These are phyloP conservation scores for Sandelia bainsii DNA, from an alignment of 2,797 vertebrate species.

Conservation along the genomic window DNA sequence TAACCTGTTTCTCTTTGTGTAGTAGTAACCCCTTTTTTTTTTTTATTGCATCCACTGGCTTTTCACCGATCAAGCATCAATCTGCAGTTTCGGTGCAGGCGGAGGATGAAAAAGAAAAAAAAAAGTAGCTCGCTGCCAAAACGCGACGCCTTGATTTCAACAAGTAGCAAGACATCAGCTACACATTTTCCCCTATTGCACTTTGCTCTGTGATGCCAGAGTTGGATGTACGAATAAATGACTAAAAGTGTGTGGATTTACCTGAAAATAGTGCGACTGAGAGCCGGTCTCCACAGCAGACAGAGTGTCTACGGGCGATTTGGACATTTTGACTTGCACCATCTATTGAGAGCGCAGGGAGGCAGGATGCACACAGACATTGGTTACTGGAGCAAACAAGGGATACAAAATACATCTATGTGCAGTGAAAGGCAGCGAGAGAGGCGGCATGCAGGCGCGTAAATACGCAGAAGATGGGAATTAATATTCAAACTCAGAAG, in stretches of 20 bases:
- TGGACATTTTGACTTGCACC: conserved; percentile 89
- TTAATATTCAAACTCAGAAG: conserved; percentile 8
- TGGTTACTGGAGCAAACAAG: conserved; percentile 73
- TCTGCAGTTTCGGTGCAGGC: conserved; percentile 60
- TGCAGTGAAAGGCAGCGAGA: conserved; percentile 45
- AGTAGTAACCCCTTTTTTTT: conserved; percentile 21
- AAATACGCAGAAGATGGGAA: not conserved
- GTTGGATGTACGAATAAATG: not conserved
- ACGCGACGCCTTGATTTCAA: conserved; percentile 67
- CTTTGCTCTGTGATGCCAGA: conserved; percentile 5
- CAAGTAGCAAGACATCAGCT: conserved; percentile 72
- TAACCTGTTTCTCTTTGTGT: not conserved
- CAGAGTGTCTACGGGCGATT: conserved; percentile 85
- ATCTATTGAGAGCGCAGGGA: conserved; percentile 84
- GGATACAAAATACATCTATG: conserved; percentile 70
- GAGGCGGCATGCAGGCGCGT: conserved; percentile 35
- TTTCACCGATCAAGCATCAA: conserved; percentile 41
- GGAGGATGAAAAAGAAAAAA: not conserved
- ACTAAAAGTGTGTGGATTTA: conserved; percentile 63
- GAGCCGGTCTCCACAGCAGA: conserved; percentile 84
- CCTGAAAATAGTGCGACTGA: conserved; percentile 87
- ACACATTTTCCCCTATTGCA: conserved; percentile 4
- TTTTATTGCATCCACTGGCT: conserved; percentile 20
- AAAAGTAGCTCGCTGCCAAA: conserved; percentile 64
- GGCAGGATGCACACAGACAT: conserved; percentile 76